Percentiles rank a stretch among this genome's conserved stretches.
Evolutionary conservation across 2,113 vertebrate genomes (phyloP).

Genomic region (Megaceryle torquata): DNA sequence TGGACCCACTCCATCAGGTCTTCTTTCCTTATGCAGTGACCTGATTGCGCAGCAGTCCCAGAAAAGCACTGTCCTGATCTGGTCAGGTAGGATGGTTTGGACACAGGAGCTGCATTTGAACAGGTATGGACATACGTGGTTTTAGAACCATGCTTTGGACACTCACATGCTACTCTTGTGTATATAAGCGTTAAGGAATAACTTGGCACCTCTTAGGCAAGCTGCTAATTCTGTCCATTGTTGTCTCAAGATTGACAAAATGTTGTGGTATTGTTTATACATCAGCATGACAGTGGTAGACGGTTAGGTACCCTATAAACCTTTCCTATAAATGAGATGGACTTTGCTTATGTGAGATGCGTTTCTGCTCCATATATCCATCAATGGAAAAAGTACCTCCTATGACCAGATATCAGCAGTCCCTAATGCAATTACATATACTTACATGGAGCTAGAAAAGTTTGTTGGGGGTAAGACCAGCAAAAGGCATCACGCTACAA

Average conservation of each 20-base stretch:
- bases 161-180: rapidly evolving
- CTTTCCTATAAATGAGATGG: background rate
- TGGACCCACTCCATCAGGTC: background rate
- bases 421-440: background rate
- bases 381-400: background rate
- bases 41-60: background rate
- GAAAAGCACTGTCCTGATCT: background rate
- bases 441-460: background rate
- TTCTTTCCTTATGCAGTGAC: background rate
- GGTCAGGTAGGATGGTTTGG: background rate
- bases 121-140: rapidly evolving
- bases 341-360: background rate
- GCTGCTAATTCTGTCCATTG: background rate
- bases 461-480: background rate
- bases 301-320: background rate
- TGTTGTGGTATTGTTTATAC: background rate
- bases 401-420: background rate
- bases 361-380: background rate
- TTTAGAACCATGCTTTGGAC: background rate
- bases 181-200: background rate
- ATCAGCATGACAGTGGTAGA: background rate
- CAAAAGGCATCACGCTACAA: background rate
- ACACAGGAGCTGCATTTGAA: background rate
- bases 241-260: background rate
- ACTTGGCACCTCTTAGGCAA: background rate